These are phyloP conservation scores for Tetrapedia diversipes DNA, from an alignment of 2,888 invertebrate species.

Conservation along the genomic window DNA sequence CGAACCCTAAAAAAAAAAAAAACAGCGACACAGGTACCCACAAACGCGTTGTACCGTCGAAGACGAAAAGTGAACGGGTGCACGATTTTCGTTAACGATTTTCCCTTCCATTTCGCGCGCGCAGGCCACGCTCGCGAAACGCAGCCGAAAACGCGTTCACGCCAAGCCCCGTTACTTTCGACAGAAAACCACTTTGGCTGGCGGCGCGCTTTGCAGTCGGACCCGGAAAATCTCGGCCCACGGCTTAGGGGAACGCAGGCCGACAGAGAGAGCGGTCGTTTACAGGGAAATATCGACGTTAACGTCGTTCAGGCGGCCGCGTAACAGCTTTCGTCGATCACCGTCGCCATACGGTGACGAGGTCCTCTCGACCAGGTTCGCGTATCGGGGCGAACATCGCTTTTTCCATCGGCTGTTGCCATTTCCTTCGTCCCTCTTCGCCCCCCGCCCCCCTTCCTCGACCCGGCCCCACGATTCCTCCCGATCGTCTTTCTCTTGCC, in stretches of 20 bases:
- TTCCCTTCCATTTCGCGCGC: conserved; percentile 25
- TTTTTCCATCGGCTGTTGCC: conserved; percentile 49
- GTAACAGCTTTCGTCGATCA: conserved; percentile 58
- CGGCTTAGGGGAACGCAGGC: conserved; percentile 21
- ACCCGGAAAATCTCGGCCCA: conserved; percentile 41
- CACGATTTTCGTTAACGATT: conserved; percentile 26
- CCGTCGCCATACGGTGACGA: conserved; percentile 69
- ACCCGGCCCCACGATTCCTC: not conserved
- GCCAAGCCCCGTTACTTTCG: conserved; percentile 51
- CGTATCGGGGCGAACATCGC: conserved; percentile 79
- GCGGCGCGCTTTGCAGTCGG: conserved; percentile 45
- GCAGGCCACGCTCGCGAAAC: conserved; percentile 29
- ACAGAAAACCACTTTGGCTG: conserved; percentile 54
- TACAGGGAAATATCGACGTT: conserved; percentile 62
- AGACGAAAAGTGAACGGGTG: not conserved
- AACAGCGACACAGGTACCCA: not conserved
- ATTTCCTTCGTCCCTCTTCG: conserved; percentile 55
- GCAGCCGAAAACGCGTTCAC: conserved; percentile 49
- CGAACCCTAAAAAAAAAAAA: too few species aligned
- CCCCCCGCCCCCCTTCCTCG: conserved; percentile 27
- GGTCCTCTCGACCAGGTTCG: conserved; percentile 55
- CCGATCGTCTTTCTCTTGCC: conserved; percentile 29
- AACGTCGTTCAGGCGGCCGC: conserved; percentile 61
- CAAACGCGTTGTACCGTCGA: not conserved
- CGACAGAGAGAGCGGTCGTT: conserved; percentile 52